A percentile compares a stretch with the other conserved stretches of the same genome.
These are phyloP conservation scores for Sarcophaga peregrina DNA, from an alignment of 1,140 invertebrate species.

Conservation along the genomic window DNA sequence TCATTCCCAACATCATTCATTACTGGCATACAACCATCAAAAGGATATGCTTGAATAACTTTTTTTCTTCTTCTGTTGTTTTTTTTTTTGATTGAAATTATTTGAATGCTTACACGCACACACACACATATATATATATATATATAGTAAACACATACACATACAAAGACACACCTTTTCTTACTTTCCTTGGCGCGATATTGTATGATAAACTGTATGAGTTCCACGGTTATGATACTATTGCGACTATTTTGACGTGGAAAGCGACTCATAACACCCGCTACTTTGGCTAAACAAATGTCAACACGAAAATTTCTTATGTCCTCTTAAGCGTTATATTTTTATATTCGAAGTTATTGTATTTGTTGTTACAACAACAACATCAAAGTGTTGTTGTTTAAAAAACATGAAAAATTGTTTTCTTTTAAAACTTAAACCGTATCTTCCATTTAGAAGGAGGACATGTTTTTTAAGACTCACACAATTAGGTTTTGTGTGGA, in stretches of 20 bases:
- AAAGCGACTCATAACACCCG: constrained; percentile 59
- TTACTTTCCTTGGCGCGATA: constrained; percentile 64
- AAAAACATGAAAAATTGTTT: not conserved
- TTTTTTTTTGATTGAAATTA: too few relatives aligned
- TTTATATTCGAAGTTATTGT: not conserved
- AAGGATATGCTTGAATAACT: not conserved
- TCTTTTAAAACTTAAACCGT: not conserved
- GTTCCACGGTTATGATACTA: constrained; percentile 64
- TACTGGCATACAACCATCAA: not conserved
- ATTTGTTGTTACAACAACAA: not conserved
- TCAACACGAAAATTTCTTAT: constrained; percentile 20
- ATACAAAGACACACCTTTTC: constrained; percentile 65
- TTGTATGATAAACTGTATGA: constrained; percentile 66
- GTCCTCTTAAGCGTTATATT: not conserved
- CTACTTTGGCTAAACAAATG: not conserved
- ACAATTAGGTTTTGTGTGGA: not conserved
- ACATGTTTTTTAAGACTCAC: not conserved
- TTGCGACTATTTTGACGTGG: constrained; percentile 61
- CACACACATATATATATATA: not conserved
- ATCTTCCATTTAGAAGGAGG: constrained; percentile 24
- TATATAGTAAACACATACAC: too few relatives aligned
- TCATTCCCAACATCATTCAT: too few relatives aligned
- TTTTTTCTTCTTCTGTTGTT: too few relatives aligned
- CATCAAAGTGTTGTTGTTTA: not conserved
- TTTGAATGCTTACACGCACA: too few relatives aligned